Evolutionary conservation across 2,113 vertebrate species (phyloP), one percentile per base, ranked within the genome.

Genomic region (Pedionomus torquatus): DNA sequence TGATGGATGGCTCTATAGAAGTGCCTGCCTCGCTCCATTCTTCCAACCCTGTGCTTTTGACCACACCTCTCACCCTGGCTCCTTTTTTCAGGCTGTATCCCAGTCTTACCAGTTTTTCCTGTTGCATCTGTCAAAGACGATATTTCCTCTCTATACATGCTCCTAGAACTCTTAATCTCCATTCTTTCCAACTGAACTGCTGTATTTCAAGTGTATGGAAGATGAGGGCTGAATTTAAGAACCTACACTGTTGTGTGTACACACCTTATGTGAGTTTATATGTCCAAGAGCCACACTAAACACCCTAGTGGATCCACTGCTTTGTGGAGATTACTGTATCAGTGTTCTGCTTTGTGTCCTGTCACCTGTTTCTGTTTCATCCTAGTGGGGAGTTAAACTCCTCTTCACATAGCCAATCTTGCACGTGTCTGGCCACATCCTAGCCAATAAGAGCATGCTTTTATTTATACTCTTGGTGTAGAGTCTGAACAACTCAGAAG

Each of bases 391-490:
- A 88, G 44, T 57, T 86, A 57, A 90, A 83, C 24, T 94, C 31
- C 60, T 90, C 64, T 84, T 89, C 74, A 51, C 80, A 81, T 39
- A 90, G 64, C 72, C 33, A 10, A 26, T 74, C 54, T 66, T 63
- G 35, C 69, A 80, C 48, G n/a, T 52, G 70, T 48, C 75, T 94
- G 69, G 69, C 65, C 63, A 52, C 28, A 57, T 76, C 63, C 57
- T n/a, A 90, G 41, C 82, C 86, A 92, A 9, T 82, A 87, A 82
- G 61, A 84, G 26, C 19, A 21, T 64, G n/a, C 17, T 94, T 96
- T 94, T 96, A 89, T 96, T 94, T 94, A 71, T 89, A 68, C 76
- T 44, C 52, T 44, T 94, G 46, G 35, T 94, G 65, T 91, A 87
- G 79, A 80, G 37, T 78, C 64, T 75, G 94, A 92, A 78, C 68